Base-by-base conservation (phyloP, 2,113 vertebrate genomes). In the Chauna torquata region DNA sequence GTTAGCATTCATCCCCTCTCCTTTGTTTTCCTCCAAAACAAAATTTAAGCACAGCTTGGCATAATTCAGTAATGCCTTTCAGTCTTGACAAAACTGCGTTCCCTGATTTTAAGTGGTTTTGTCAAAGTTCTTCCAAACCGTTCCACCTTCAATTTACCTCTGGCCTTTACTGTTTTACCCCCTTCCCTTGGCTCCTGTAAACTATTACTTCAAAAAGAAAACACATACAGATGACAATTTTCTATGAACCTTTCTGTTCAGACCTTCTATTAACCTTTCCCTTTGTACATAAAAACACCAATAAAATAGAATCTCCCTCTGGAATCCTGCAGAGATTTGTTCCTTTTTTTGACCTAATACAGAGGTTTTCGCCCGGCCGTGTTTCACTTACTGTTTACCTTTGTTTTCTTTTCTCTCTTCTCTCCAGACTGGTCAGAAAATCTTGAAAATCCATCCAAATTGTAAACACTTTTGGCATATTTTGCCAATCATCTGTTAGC, bases 241-340 rank as follows among this genome's bases (percentile, higher is more conserved):
- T 85, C 94, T 90, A 92, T 66, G 82, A 97, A 82, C 66, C 58
- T 92, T 90, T 92, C 89, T 91, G 85, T 66, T 94, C 87, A 93
- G 91, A 95, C 86, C 95, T 91, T 85, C 94, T 85, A 97, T 96
- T 97, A 95, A 95, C 96, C 95, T 97, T 97, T 95, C 82, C 64
- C 75, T 96, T 90, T 94, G 93, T 97, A 97, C 79, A 85, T 90
- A 96, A 92, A 96, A 95, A 62, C 90, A 95, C 71, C 88, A 94
- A 93, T 93, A 96, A 96, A 92, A 95, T 74, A 92, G 62, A 93
- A 47, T 96, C 50, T 91, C 59, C 78, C 82, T 38, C 68, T 54
- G 66, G 93, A 93, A 86, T 76, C 93, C 89, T 80, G 82, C 87
- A 91, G 89, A 94, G 91, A 95, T 97, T 93, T 88, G 58, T 94